Evolutionary conservation across 2,888 invertebrate species (phyloP).

Genomic region (Stenurella melanura): DNA sequence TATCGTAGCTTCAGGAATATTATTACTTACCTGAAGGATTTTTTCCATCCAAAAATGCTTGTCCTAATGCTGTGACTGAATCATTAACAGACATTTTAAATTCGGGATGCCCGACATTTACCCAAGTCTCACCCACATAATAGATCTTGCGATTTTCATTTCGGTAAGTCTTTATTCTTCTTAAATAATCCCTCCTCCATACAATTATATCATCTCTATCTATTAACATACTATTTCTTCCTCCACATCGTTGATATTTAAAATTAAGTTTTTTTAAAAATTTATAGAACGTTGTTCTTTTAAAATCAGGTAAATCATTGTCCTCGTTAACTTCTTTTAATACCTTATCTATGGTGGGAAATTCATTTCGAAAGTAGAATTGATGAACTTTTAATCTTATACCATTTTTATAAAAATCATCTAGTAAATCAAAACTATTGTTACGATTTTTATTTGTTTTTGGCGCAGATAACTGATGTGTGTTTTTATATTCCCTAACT

Average conservation of each 20-base stretch:
- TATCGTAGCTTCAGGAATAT: too few relatives aligned
- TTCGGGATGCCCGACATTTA: neutral
- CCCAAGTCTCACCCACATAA: neutral
- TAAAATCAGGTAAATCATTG: neutral
- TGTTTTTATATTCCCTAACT: neutral
- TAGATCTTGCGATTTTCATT: too few relatives aligned
- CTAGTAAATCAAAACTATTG: neutral
- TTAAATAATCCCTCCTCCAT: too few relatives aligned
- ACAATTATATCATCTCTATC: too few relatives aligned
- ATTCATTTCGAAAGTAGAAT: neutral
- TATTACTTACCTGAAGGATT: neutral
- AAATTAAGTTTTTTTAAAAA: too few relatives aligned
- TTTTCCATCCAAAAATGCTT: neutral
- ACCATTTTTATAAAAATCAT: neutral
- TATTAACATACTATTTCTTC: too few relatives aligned
- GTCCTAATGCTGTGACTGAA: neutral
- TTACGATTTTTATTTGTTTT: constrained; percentile 5
- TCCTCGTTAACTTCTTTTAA: neutral
- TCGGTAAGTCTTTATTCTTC: too few relatives aligned
- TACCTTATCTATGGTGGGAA: neutral
- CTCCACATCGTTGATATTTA: too few relatives aligned
- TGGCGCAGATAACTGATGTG: neutral
- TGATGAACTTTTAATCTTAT: neutral
- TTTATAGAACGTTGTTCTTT: neutral
- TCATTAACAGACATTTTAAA: neutral